These are phyloP conservation scores for Parelbella ahira DNA, from an alignment of 2,888 invertebrate genomes.

Conservation along the genomic window DNA sequence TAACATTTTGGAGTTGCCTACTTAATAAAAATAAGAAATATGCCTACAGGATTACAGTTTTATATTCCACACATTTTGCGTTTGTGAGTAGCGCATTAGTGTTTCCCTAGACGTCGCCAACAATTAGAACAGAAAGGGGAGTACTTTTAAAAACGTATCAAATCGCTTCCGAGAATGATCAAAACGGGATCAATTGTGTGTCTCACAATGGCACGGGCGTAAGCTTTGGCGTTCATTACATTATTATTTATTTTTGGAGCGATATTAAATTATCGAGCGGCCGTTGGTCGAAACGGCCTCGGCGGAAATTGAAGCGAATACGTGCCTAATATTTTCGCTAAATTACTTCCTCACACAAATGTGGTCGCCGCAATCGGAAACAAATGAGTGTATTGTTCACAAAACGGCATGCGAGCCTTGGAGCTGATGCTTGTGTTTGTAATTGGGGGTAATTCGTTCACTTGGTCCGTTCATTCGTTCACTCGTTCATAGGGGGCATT, in stretches of 20 bases:
- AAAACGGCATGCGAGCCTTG: constrained; percentile 30
- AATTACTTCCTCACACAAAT: constrained; percentile 71
- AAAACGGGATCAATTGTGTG: constrained; percentile 51
- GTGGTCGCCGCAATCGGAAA: constrained; percentile 46
- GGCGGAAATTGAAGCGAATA: constrained; percentile 51
- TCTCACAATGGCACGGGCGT: constrained; percentile 44
- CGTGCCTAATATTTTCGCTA: constrained; percentile 66
- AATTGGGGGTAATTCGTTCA: no score
- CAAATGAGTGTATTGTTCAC: constrained; percentile 40
- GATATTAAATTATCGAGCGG: constrained; percentile 43
- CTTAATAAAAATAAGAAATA: no score
- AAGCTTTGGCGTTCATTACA: constrained; percentile 25
- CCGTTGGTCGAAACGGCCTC: constrained; percentile 67
- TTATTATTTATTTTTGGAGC: constrained; percentile 39
- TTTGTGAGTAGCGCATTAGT: neutral
- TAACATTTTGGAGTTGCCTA: no score
- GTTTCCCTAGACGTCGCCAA: constrained; percentile 2
- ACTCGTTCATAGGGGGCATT: no score
- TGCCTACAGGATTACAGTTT: no score
- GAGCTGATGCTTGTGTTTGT: constrained; percentile 5
- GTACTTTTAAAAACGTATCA: constrained; percentile 45
- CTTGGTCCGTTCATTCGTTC: no score
- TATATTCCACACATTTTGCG: no score
- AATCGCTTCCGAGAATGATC: constrained; percentile 61
- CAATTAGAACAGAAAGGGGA: constrained; percentile 15